Evolutionary conservation across 2,113 vertebrate species (phyloP).

Genomic region (Oncorhynchus clarkii): DNA sequence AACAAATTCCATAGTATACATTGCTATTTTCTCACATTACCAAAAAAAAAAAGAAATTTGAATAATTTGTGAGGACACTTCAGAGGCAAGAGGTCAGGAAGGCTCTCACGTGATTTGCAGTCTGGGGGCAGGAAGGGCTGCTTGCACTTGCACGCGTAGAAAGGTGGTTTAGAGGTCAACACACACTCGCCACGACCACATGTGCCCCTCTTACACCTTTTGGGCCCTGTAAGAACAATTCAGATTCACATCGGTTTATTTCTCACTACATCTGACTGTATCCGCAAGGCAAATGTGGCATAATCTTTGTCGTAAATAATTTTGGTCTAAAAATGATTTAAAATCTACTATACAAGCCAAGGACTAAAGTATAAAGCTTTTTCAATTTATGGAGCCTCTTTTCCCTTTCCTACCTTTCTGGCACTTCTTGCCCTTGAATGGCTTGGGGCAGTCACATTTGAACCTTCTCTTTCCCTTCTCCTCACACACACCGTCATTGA

Average conservation of each 20-base stretch:
- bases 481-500: slow-evolving; percentile 66
- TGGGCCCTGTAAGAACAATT: slow-evolving; percentile 47
- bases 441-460: slow-evolving; percentile 66
- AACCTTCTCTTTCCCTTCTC: slow-evolving; percentile 39
- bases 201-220: slow-evolving; percentile 39
- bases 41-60: background rate
- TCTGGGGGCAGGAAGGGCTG: slow-evolving; percentile 65
- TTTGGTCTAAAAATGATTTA: no score
- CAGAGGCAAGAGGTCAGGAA: background rate
- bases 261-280: background rate
- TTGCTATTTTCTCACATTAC: background rate
- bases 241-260: background rate
- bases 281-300: no score
- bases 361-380: background rate
- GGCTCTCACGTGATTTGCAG: slow-evolving; percentile 59
- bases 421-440: slow-evolving; percentile 63
- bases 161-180: slow-evolving; percentile 59
- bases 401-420: slow-evolving; percentile 60
- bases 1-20: background rate
- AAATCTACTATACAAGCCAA: background rate
- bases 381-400: background rate
- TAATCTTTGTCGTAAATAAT: no score
- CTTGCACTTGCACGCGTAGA: slow-evolving; percentile 73
- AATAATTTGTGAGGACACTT: background rate
- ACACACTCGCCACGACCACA: slow-evolving; percentile 73